Evolutionary conservation across 2,888 invertebrate species (phyloP), one percentile per base, ranked within the genome.

Genomic region (Dendrolimus pini): DNA sequence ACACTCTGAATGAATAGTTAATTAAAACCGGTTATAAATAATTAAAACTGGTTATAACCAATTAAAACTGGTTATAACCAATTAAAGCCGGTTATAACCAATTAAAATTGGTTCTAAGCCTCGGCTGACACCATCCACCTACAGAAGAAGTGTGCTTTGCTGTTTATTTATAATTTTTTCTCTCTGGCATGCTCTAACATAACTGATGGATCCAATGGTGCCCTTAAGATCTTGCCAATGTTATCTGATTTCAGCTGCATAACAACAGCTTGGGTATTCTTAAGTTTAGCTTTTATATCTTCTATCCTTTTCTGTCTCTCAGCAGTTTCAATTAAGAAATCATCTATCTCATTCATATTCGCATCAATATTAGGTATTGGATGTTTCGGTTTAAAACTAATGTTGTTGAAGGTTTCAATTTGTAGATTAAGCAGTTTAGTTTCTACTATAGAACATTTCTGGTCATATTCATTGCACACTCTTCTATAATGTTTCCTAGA

Each of bases 401-500:
- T 77, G 13, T 78, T 84, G 0, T 82, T 66, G 1, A 82, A 77
- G 0, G 78, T 79, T 56, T 84, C 80, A 0, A 89, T 70, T 60
- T 82, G 78, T 9, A 83, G 69, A 61, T 87, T 81, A 1, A 89
- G 60, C 53, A 87, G 62, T 72, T 86, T 83, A 53, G 85, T 83
- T 54, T 87, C 85, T 59, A 87, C 68, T 0, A 82, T 13, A 0
- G 78, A 70, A 0, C 72, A 69, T 66, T 89, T 90, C 12, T 80
- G 73, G 18, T 85, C 77, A 47, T 89, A 89, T 0, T 86, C 83
- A 0, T 78, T 62, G 41, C 85, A 87, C 70, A 80, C 79, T 64
- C 82, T 85, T 0, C 89, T 83, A 56, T 82, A 85, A 8, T 74
- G 66, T 70, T 82, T 93, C 70, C 90, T 91, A 59, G 77, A 80